Conservation (phyloP, 2,888 invertebrate species). For the Eupithecia vulgata region DNA sequence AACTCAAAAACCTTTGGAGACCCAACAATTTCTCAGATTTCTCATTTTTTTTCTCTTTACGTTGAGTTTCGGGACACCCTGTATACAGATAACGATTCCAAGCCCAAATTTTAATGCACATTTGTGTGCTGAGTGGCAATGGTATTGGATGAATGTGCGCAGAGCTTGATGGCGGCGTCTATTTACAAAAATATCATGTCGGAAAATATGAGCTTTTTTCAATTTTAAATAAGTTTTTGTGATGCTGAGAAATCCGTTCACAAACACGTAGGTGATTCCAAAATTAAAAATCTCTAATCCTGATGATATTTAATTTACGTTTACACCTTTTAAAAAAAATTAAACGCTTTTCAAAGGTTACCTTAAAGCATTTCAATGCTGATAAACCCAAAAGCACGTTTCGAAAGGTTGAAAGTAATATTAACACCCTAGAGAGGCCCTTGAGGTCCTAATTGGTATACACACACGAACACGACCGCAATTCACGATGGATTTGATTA, state of each 20-base stretch:
- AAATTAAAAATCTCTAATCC: conserved; percentile 1
- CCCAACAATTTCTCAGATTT: too few species aligned
- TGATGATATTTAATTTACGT: too few species aligned
- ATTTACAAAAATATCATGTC: neutral
- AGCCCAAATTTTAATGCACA: too few species aligned
- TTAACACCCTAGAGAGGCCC: conserved; percentile 7
- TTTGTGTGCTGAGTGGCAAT: too few species aligned
- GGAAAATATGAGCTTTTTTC: neutral
- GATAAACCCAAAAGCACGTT: neutral
- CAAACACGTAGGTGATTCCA: neutral
- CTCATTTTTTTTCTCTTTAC: too few species aligned
- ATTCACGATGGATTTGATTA: conserved; percentile 39
- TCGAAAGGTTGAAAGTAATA: conserved; percentile 10
- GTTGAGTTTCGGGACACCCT: too few species aligned
- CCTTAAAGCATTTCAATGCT: neutral
- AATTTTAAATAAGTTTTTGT: neutral
- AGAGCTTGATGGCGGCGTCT: neutral
- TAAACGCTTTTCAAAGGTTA: neutral
- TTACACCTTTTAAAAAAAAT: neutral
- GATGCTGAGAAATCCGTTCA: neutral
- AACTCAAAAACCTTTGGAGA: too few species aligned
- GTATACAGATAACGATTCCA: too few species aligned
- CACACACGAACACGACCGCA: conserved; percentile 24
- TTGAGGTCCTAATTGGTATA: conserved; percentile 18
- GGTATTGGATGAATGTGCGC: too few species aligned